Evolutionary conservation across 2,113 vertebrate genomes (phyloP).

Genomic region (Petrocephalus zakoni): DNA sequence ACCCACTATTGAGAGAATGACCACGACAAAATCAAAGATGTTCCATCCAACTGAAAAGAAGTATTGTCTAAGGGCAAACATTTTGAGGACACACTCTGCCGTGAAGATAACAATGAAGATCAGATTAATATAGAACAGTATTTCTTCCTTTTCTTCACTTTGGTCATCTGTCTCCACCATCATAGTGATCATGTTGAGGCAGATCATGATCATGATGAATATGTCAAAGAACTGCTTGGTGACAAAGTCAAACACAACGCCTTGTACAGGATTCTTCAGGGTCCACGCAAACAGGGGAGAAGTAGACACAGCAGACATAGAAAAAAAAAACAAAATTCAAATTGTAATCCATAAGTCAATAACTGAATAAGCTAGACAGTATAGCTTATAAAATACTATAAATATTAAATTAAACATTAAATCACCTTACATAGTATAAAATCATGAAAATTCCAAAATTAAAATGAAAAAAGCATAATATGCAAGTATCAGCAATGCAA

Average conservation of each 20-base stretch:
- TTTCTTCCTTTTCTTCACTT: slow-evolving; percentile 64
- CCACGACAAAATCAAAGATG: slow-evolving; percentile 93
- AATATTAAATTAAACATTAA: background rate
- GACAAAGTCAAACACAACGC: slow-evolving; percentile 80
- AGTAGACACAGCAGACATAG: slow-evolving; percentile 29
- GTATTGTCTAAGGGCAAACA: slow-evolving; percentile 77
- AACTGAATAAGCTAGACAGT: background rate
- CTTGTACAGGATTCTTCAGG: slow-evolving; percentile 74
- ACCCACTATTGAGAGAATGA: slow-evolving; percentile 87
- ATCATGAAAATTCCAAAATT: background rate
- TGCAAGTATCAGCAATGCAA: background rate
- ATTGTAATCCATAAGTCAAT: background rate
- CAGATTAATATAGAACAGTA: slow-evolving; percentile 78
- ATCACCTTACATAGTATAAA: background rate
- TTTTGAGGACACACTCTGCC: slow-evolving; percentile 76
- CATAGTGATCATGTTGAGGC: slow-evolving; percentile 97
- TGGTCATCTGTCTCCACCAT: slow-evolving; percentile 95
- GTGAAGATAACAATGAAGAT: slow-evolving; percentile 88
- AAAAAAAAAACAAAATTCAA: slow-evolving; percentile 1
- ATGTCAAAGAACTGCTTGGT: slow-evolving; percentile 85
- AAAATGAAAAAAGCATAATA: background rate
- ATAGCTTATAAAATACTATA: background rate
- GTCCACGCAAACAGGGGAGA: slow-evolving; percentile 24
- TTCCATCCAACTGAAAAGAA: slow-evolving; percentile 90
- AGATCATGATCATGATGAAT: slow-evolving; percentile 89